A percentile compares a stretch with the other conserved stretches of the same genome.
These are phyloP conservation scores for Threskiornis aethiopicus DNA, from an alignment of 2,797 vertebrate species.

Conservation along the genomic window DNA sequence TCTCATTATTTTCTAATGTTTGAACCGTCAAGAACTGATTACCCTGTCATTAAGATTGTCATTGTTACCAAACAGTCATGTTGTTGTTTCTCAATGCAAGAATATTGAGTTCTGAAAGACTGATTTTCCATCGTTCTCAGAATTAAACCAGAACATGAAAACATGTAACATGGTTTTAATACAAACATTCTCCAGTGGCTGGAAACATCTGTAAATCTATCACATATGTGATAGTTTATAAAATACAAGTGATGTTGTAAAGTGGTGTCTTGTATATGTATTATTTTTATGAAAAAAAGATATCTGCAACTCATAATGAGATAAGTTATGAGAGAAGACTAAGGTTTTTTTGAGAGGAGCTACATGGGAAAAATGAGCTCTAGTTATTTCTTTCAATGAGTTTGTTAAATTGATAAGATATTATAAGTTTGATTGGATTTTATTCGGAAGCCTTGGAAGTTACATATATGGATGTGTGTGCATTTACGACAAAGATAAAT, in stretches of 20 bases:
- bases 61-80: not conserved
- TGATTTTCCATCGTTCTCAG: not conserved
- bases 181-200: constrained; percentile 19
- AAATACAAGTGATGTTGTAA: not conserved
- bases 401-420: not conserved
- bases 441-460: not conserved
- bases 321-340: constrained; percentile 2
- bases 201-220: constrained; percentile 34
- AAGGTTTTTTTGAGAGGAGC: not conserved
- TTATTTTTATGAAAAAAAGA: constrained; percentile 10
- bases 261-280: not conserved
- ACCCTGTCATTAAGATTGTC: not conserved
- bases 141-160: constrained; percentile 42
- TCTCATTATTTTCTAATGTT: not conserved
- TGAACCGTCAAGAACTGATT: not conserved
- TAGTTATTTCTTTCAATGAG: not conserved
- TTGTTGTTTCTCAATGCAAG: not conserved
- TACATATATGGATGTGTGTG: not conserved
- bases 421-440: not conserved
- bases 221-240: not conserved
- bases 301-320: constrained; percentile 27
- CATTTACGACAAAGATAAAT: not conserved
- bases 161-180: constrained; percentile 24
- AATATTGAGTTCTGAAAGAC: not conserved
- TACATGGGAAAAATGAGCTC: not conserved